Conservation (phyloP, 2,888 invertebrate species). For the Eristalis tenax region DNA sequence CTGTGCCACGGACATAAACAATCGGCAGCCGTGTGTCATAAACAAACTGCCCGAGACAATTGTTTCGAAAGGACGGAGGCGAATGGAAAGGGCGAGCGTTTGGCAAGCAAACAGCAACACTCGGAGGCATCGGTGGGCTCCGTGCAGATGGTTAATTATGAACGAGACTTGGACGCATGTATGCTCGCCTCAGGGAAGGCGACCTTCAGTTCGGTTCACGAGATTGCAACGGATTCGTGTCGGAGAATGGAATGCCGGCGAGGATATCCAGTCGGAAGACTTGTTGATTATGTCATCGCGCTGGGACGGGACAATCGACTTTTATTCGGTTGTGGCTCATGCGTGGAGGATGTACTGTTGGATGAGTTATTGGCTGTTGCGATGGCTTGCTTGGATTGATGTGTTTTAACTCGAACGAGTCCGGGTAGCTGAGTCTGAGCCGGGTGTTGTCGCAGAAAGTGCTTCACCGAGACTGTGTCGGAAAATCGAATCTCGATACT, state of each 20-base stretch:
- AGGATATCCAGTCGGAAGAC: slow-evolving; percentile 20
- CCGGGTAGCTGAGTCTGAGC: no score
- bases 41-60: slow-evolving; percentile 42
- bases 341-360: no score
- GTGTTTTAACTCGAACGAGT: no score
- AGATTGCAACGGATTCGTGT: slow-evolving; percentile 3
- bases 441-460: no score
- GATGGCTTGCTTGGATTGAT: no score
- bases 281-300: slow-evolving; percentile 53
- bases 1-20: slow-evolving; percentile 39
- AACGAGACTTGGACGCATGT: not conserved
- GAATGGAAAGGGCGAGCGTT: not conserved
- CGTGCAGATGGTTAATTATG: slow-evolving; percentile 42
- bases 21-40: slow-evolving; percentile 36
- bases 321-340: no score
- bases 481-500: no score
- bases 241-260: slow-evolving; percentile 36
- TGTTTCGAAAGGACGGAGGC: not conserved
- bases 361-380: no score
- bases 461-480: no score
- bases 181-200: not conserved
- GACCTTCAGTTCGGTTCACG: slow-evolving; percentile 57
- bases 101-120: not conserved
- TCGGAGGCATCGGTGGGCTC: not conserved
- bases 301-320: not conserved